Evolutionary conservation across 2,888 invertebrate species (phyloP).

Genomic region (Napeogenes inachia): DNA sequence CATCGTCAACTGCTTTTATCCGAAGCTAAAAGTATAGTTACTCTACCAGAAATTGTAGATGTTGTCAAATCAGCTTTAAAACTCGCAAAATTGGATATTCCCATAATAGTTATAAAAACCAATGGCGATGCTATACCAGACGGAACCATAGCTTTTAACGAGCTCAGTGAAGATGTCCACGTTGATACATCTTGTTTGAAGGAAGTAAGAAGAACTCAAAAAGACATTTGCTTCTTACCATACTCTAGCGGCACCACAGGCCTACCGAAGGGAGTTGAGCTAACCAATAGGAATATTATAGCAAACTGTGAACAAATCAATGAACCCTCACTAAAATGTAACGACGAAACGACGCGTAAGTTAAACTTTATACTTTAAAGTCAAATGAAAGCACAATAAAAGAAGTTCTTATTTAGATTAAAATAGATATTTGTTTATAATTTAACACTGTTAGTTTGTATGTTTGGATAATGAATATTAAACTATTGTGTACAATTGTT

Average conservation of each 20-base stretch:
- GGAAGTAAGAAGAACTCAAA: slow-evolving; percentile 57
- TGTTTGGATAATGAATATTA: too few species aligned
- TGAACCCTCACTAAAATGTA: slow-evolving; percentile 44
- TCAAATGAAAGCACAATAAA: too few species aligned
- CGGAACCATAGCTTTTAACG: slow-evolving; percentile 79
- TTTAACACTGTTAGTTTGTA: too few species aligned
- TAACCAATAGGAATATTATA: slow-evolving; percentile 79
- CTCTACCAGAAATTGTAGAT: slow-evolving; percentile 71
- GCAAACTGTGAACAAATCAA: slow-evolving; percentile 69
- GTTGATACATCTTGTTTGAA: slow-evolving; percentile 75
- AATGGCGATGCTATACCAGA: slow-evolving; percentile 57
- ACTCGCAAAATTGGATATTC: slow-evolving; percentile 68
- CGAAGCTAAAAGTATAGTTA: slow-evolving; percentile 79
- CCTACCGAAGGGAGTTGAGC: slow-evolving; percentile 85
- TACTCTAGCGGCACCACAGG: slow-evolving; percentile 95
- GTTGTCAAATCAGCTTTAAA: slow-evolving; percentile 70
- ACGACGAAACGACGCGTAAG: slow-evolving; percentile 61
- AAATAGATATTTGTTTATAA: too few species aligned
- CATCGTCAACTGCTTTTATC: slow-evolving; percentile 80
- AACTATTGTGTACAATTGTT: not conserved
- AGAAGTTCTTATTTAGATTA: too few species aligned
- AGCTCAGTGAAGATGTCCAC: slow-evolving; percentile 75
- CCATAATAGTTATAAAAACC: slow-evolving; percentile 72
- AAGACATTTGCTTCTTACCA: slow-evolving; percentile 83
- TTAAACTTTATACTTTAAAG: too few species aligned